Base-by-base conservation (phyloP, 2,888 invertebrate species). In the Mythimna loreyi region DNA sequence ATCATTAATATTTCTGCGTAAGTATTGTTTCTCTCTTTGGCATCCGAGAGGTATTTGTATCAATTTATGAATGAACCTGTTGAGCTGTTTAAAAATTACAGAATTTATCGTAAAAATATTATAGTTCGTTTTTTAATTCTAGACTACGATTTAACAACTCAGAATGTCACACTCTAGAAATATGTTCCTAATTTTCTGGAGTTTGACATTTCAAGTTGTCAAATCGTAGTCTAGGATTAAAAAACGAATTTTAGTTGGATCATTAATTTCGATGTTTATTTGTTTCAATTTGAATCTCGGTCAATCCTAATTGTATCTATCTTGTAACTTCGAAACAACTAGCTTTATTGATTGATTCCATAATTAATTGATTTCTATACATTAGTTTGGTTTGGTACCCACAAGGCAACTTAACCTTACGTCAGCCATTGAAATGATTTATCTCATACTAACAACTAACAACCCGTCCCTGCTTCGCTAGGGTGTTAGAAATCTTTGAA, bases 1-100 rank as follows among this genome's bases (percentile, higher is more conserved):
- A 77, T 80, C 75, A 77, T 78, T 81, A 81, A 72, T 68, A 72
- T 61, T 52, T 70, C 60, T 59, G 47, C 40, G 40, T 40, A 28
- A 9, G 55, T 73, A 68, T 71, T 75, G 62, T 77, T 59, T 59
- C 53, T 33, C 25, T 33, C 2, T 6, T n/a, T 66, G 30, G 53
- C 52, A 59, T 64, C n/a, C 11, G 8, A 28, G 28, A 8, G 21
- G 16, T n/a, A 47, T 66, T 71, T n/a, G 23, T 28, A 2, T 30
- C 3, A 0, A 23, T 11, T 52, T 43, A 33, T 57, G 56, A 68
- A 64, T 68, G 55, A 3, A 40, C 33, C 28, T 33, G 1, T 36
- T 53, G 23, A 9, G 23, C 3, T 25, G 19, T 57, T 58, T 19
- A 3, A 43, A 43, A 19, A 8, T n/a, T 45, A 0, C 3, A 45